Base-by-base conservation (phyloP, 1,140 invertebrate species). In the Camponotus pennsylvanicus region DNA sequence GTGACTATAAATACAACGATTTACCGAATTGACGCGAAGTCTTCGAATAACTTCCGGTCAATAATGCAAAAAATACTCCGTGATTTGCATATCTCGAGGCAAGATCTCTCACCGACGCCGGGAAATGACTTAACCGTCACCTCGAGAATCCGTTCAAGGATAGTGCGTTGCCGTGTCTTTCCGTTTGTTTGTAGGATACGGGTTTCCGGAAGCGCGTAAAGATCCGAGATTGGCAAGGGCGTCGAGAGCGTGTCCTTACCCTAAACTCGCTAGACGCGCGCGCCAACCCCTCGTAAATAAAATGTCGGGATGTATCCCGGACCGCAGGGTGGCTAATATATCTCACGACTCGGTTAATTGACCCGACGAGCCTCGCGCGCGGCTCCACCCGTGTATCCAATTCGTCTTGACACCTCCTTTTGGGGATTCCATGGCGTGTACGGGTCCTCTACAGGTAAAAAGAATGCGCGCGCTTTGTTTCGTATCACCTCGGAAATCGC, bases 151-250 rank as follows among this genome's bases (percentile, higher is more conserved):
- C 21, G 3, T 11, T 32, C 32, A 52, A 49, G 27, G 27, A 52
- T 9, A 40, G 34, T 13, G 52, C 3, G 45, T 75, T 40, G 70
- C 11, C 2, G 49, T 55, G 85, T 63, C 77, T 40, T 34, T 61
- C 13, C 45, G 34, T 13, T 13, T 21, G 70, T 32, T 49, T 27
- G 77, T 86, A 87, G 90, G 91, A 94, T 91, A 93, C 92, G 90
- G 88, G 92, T 93, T 95, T 95, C 93, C 94, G 94, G 94, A 95
- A 95, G 90, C 92, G 89, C 86, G 80, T 85, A 78, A 89, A 95
- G 92, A 94, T 95, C 92, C 92, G 91, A 77, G 59, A 77, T 92
- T 89, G 88, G 61, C 88, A 32, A 59, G 63, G 70, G 84, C 75
- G 67, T 86, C 88, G 88, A 86, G 87, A 63, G 76, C 71, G 52